A percentile compares a stretch with the other conserved stretches of the same genome.
Evolutionary conservation across 2,888 invertebrate genomes (phyloP).

Genomic region (Ethmia dodecea): DNA sequence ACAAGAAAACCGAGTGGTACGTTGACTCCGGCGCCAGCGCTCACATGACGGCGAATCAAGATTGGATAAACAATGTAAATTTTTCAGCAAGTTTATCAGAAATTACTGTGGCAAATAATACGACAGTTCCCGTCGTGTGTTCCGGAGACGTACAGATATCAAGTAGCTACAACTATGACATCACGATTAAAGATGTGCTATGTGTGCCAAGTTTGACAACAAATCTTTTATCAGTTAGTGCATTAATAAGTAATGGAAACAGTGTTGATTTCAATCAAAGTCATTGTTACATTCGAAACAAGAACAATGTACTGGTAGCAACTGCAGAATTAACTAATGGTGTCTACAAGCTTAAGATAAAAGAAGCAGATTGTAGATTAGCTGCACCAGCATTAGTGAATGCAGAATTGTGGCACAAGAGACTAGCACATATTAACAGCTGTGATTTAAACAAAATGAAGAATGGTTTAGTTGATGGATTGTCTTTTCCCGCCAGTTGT

Average conservation of each 20-base stretch:
- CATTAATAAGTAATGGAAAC: conserved; percentile 17
- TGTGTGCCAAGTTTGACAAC: conserved; percentile 21
- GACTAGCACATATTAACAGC: neutral
- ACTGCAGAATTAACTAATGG: conserved; percentile 13
- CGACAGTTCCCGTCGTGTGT: conserved; percentile 16
- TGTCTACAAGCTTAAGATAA: conserved; percentile 11
- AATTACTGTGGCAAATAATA: conserved; percentile 19
- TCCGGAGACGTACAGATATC: conserved; percentile 17
- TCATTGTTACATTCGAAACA: conserved; percentile 13
- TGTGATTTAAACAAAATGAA: neutral
- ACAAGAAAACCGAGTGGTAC: conserved; percentile 21
- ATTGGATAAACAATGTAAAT: conserved; percentile 12
- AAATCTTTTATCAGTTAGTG: conserved; percentile 22
- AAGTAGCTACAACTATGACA: conserved; percentile 12
- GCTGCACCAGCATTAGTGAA: no score
- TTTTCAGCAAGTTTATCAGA: conserved; percentile 3
- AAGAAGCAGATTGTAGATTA: no score
- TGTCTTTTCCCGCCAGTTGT: conserved; percentile 7
- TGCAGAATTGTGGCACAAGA: neutral
- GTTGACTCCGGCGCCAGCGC: conserved; percentile 18
- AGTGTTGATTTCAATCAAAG: conserved; percentile 7
- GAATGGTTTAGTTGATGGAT: neutral
- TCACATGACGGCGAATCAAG: conserved; percentile 22
- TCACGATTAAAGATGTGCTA: conserved; percentile 16
- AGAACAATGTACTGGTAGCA: conserved; percentile 10